These are phyloP conservation scores for Acanthochromis polyacanthus DNA, from an alignment of 2,113 vertebrate genomes.

Conservation along the genomic window DNA sequence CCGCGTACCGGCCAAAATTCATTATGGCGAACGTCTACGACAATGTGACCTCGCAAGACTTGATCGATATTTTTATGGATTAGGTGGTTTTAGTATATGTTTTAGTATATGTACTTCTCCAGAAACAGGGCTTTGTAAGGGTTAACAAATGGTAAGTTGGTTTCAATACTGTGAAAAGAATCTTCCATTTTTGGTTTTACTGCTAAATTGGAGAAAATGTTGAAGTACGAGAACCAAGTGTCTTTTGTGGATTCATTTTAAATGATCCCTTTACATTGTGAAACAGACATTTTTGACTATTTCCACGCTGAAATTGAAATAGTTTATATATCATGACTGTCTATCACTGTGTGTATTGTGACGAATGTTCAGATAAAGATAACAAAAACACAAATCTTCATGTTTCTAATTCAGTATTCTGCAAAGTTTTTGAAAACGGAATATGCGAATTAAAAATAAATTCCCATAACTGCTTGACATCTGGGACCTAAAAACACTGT, in stretches of 20 bases:
- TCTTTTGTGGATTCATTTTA: too few relatives aligned
- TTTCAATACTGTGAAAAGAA: background rate
- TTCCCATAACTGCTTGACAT: background rate
- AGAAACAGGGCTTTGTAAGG: too few relatives aligned
- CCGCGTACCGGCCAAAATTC: too few relatives aligned
- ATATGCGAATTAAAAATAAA: background rate
- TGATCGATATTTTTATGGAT: too few relatives aligned
- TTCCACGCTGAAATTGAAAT: background rate
- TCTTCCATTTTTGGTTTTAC: background rate
- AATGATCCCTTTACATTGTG: too few relatives aligned
- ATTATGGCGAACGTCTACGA: too few relatives aligned
- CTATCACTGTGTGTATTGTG: background rate
- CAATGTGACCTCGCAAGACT: too few relatives aligned
- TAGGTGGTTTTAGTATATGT: too few relatives aligned
- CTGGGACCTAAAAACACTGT: slow-evolving; percentile 6
- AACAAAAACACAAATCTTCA: background rate
- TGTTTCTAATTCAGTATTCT: background rate
- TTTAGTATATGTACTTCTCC: too few relatives aligned
- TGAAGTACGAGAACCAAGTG: too few relatives aligned
- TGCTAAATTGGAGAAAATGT: background rate
- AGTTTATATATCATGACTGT: slow-evolving; percentile 14
- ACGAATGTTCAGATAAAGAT: background rate
- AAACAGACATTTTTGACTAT: background rate
- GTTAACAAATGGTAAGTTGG: too few relatives aligned
- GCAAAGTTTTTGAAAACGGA: background rate